Conservation (phyloP, 2,888 invertebrate genomes). For the Chirona hameri region DNA sequence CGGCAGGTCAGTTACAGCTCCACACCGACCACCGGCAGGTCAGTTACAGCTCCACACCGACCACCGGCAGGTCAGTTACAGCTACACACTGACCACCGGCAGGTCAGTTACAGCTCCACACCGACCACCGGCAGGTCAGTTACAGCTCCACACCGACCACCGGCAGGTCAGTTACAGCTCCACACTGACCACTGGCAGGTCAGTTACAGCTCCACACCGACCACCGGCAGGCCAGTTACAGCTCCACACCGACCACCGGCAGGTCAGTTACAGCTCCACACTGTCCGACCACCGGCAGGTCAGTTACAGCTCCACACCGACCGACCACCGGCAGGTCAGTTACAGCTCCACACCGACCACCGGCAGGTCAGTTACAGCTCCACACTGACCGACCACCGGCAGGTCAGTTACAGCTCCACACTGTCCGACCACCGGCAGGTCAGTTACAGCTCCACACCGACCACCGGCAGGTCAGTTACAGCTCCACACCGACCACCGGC, state of each 20-base stretch:
- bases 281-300: too few species aligned
- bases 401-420: slow-evolving; percentile 49
- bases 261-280: slow-evolving; percentile 11
- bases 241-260: slow-evolving; percentile 34
- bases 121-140: too few species aligned
- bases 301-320: too few species aligned
- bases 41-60: slow-evolving; percentile 32
- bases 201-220: slow-evolving; percentile 32
- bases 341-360: slow-evolving; percentile 14
- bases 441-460: neutral
- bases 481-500: slow-evolving; percentile 14
- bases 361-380: slow-evolving; percentile 24
- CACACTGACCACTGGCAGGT: slow-evolving; percentile 28
- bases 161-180: slow-evolving; percentile 31
- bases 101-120: slow-evolving; percentile 11
- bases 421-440: slow-evolving; percentile 34
- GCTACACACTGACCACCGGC: slow-evolving; percentile 34
- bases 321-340: slow-evolving; percentile 32
- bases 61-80: slow-evolving; percentile 58
- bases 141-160: neutral
- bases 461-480: too few species aligned
- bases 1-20: slow-evolving; percentile 31
- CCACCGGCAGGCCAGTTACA: slow-evolving; percentile 58
- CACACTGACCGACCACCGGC: slow-evolving; percentile 50
- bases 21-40: slow-evolving; percentile 28